These are phyloP conservation scores for Camponotus pennsylvanicus DNA, from an alignment of 1,140 invertebrate species.

Conservation along the genomic window DNA sequence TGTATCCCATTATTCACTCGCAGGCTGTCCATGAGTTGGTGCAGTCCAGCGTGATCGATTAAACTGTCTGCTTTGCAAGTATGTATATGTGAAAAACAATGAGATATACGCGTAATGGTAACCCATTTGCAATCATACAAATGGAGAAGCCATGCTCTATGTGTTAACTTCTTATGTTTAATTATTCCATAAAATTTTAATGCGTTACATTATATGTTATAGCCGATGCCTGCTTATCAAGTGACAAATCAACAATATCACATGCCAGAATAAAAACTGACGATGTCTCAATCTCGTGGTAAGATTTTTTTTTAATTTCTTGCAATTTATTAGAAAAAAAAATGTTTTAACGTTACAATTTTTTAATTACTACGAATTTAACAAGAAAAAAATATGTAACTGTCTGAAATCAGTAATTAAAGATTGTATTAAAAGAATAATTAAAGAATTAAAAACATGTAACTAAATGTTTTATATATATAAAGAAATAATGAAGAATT, in stretches of 20 bases:
- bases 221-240: constrained; percentile 51
- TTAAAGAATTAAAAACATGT: not conserved
- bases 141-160: constrained; percentile 47
- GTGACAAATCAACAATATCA: constrained; percentile 42
- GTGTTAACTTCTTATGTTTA: constrained; percentile 49
- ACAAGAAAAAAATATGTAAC: not conserved
- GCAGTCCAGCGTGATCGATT: constrained; percentile 2
- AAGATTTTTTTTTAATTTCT: not conserved
- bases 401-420: not conserved
- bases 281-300: not conserved
- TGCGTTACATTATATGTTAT: constrained; percentile 58
- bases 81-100: constrained; percentile 35
- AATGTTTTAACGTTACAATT: no score
- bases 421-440: not conserved
- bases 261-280: constrained; percentile 12
- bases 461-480: no score
- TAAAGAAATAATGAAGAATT: not conserved
- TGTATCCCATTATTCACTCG: no score
- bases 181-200: constrained; percentile 47
- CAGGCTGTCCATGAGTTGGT: not conserved
- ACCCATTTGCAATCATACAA: constrained; percentile 45
- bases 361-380: no score
- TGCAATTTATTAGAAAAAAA: no score
- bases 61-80: constrained; percentile 27
- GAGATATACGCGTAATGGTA: constrained; percentile 36